These are phyloP conservation scores for Corythoichthys haematopterus DNA, from an alignment of 2,113 vertebrate species.

Conservation along the genomic window DNA sequence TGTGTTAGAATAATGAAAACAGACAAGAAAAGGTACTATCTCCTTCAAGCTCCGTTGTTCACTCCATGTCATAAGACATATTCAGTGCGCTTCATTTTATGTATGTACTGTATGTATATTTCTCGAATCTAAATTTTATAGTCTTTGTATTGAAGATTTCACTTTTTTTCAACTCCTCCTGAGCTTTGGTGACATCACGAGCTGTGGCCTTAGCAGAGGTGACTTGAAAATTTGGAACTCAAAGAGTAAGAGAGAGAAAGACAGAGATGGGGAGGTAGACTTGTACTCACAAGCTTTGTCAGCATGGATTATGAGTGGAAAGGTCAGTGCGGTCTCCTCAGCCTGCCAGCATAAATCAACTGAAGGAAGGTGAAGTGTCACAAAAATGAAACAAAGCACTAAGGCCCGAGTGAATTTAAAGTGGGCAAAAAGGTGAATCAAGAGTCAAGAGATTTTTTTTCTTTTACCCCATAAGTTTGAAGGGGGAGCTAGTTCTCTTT, in stretches of 20 bases:
- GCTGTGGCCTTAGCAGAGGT: neutral
- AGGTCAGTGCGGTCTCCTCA: slow-evolving; percentile 32
- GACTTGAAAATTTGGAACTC: neutral
- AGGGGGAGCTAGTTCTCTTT: neutral
- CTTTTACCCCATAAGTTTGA: neutral
- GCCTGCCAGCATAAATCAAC: slow-evolving; percentile 10
- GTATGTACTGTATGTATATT: too few species aligned
- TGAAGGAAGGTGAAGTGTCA: slow-evolving; percentile 1
- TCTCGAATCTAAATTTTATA: too few species aligned
- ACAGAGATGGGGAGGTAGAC: too few species aligned
- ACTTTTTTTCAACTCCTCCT: neutral
- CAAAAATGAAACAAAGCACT: neutral
- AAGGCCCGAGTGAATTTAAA: neutral
- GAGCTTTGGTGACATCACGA: neutral
- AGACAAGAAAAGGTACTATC: too few species aligned
- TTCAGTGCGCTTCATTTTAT: too few species aligned
- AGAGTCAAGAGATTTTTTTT: too few species aligned
- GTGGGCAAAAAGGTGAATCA: too few species aligned
- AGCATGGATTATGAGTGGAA: slow-evolving; percentile 22
- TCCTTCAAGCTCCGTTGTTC: too few species aligned
- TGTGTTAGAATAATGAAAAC: too few species aligned
- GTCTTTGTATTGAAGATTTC: neutral
- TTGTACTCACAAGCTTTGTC: slow-evolving; percentile 18
- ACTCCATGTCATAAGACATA: too few species aligned
- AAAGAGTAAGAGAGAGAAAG: too few species aligned